A percentile compares a stretch with the other conserved stretches of the same genome.
Evolutionary conservation across 2,888 invertebrate genomes (phyloP).

Genomic region (Drosophila anomalata): DNA sequence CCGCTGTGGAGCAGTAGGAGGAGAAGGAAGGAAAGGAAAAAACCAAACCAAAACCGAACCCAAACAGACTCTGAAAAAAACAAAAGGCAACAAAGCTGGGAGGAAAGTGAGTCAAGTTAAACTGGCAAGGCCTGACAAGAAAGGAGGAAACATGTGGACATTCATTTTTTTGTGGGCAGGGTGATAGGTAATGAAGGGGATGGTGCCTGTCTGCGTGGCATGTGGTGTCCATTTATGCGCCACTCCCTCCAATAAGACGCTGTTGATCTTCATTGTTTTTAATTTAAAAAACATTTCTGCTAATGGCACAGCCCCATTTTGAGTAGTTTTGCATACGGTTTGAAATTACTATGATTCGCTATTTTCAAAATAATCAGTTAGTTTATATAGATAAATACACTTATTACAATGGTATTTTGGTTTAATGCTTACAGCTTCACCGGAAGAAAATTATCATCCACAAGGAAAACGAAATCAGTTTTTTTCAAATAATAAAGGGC

Average conservation of each 20-base stretch:
- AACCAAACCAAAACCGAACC: conserved; percentile 11
- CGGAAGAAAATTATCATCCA: conserved; percentile 25
- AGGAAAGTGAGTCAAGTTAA: conserved; percentile 34
- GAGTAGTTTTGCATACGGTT: too few relatives aligned
- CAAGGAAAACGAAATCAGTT: conserved; percentile 21
- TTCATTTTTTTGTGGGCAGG: conserved; percentile 23
- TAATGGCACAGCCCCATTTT: conserved; percentile 13
- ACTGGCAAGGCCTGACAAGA: conserved; percentile 34
- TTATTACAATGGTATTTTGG: too few relatives aligned
- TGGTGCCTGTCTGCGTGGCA: conserved; percentile 53
- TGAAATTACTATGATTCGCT: too few relatives aligned
- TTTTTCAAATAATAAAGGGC: conserved; percentile 39
- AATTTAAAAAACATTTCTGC: conserved; percentile 59
- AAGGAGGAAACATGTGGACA: conserved; percentile 58
- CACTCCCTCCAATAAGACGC: conserved; percentile 71
- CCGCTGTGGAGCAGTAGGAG: conserved; percentile 38
- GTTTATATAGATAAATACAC: too few relatives aligned
- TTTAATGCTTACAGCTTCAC: conserved; percentile 14
- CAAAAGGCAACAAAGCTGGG: conserved; percentile 22
- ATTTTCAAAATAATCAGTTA: too few relatives aligned
- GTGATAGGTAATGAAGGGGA: conserved; percentile 5
- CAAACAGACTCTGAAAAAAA: conserved; percentile 26
- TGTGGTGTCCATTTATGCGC: conserved; percentile 65
- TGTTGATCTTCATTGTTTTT: conserved; percentile 77
- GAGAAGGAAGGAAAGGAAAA: conserved; percentile 30